Percentiles rank a stretch among this genome's conserved stretches.
Conservation (phyloP, 2,888 invertebrate genomes). For the Nephrotoma flavescens region DNA sequence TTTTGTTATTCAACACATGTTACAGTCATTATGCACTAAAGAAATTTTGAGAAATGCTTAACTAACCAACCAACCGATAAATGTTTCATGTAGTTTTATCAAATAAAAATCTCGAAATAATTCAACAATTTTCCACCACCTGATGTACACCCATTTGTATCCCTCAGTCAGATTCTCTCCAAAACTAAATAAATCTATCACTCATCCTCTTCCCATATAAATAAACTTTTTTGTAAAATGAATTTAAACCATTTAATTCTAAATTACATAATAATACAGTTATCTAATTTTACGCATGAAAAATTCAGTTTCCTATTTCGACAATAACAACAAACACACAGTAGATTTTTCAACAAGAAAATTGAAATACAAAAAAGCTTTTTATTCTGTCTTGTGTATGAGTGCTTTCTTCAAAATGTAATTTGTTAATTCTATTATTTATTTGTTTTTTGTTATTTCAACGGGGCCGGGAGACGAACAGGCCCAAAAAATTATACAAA, state of each 20-base stretch:
- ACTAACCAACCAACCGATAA: background rate
- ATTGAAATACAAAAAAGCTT: background rate
- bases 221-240: background rate
- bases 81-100: background rate
- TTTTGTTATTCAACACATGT: no score
- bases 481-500: background rate
- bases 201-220: background rate
- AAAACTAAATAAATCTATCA: background rate
- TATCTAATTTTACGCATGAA: background rate
- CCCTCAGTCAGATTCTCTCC: background rate
- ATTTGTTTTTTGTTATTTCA: background rate
- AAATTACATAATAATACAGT: background rate
- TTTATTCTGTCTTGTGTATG: background rate
- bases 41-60: background rate
- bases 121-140: background rate
- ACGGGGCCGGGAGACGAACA: background rate
- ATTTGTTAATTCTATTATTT: background rate
- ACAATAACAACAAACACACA: background rate
- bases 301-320: background rate
- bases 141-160: background rate
- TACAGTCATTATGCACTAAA: no score
- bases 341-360: background rate
- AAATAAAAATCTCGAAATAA: background rate
- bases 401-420: background rate
- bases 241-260: background rate